Evolutionary conservation across 1,140 invertebrate species (phyloP), one percentile per base, ranked within the genome.

Genomic region (Aradophagus sp.): DNA sequence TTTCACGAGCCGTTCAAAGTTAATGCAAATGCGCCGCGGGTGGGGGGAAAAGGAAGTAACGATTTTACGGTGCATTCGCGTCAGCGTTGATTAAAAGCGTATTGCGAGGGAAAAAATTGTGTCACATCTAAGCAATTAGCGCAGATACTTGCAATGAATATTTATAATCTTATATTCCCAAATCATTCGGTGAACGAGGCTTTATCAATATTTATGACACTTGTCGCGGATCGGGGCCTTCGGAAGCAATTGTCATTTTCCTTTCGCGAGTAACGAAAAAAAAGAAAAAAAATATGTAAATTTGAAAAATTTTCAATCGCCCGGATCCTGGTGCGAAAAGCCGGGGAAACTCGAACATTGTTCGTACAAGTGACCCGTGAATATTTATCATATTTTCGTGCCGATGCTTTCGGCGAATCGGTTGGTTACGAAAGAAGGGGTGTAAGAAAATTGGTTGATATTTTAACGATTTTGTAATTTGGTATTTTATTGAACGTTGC

Each of bases 381-480:
- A 78, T 78, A 78, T 78, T 78, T 78, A 78, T 78, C 62, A 41
- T 47, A 19, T 53, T 35, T 38, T 26, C 42, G 52, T 56, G 39
- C n/a, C n/a, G n/a, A n/a, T n/a, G n/a, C n/a, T n/a, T n/a, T n/a
- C n/a, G n/a, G n/a, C n/a, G n/a, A n/a, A n/a, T n/a, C n/a, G n/a
- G n/a, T n/a, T n/a, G n/a, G n/a, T n/a, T n/a, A n/a, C n/a, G n/a
- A n/a, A n/a, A n/a, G n/a, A n/a, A n/a, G n/a, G n/a, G n/a, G n/a
- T n/a, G n/a, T n/a, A n/a, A n/a, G n/a, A n/a, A n/a, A n/a, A n/a
- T n/a, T n/a, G n/a, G n/a, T n/a, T n/a, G n/a, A n/a, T n/a, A n/a
- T n/a, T n/a, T n/a, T n/a, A n/a, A n/a, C n/a, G n/a, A n/a, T n/a
- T n/a, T n/a, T n/a, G n/a, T n/a, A n/a, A n/a, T n/a, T n/a, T n/a